These are phyloP conservation scores for Noctua janthe DNA, from an alignment of 2,888 invertebrate species.

Conservation along the genomic window DNA sequence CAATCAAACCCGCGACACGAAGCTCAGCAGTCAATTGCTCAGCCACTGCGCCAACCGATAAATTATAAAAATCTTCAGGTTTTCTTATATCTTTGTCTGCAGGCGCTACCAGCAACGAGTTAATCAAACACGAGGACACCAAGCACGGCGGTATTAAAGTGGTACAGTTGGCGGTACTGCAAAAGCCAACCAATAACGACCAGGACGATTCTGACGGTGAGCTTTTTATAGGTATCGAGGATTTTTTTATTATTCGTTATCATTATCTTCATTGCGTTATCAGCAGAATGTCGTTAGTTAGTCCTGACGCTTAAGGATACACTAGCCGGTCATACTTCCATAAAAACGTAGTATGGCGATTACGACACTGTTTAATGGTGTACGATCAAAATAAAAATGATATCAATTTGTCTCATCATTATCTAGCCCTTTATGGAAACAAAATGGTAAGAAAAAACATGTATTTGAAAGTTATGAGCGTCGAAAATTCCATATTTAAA, in stretches of 20 bases:
- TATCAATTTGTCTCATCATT: too few species aligned
- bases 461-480: too few species aligned
- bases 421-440: too few species aligned
- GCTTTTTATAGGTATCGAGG: slow-evolving; percentile 66
- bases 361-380: too few species aligned
- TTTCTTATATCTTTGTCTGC: slow-evolving; percentile 1
- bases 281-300: not conserved
- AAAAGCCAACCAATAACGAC: slow-evolving; percentile 83
- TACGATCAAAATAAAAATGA: too few species aligned
- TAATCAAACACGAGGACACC: slow-evolving; percentile 72
- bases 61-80: not conserved
- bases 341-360: too few species aligned
- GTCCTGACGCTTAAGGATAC: not conserved
- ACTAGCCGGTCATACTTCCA: too few species aligned
- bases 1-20: too few species aligned
- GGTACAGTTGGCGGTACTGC: slow-evolving; percentile 85
- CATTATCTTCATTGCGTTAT: slow-evolving; percentile 5
- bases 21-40: too few species aligned
- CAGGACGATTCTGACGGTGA: slow-evolving; percentile 86
- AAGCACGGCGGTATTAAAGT: slow-evolving; percentile 85
- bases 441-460: too few species aligned
- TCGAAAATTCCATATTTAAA: too few species aligned
- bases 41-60: not conserved
- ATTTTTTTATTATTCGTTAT: slow-evolving; percentile 18
- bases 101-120: slow-evolving; percentile 70